A percentile compares a stretch with the other conserved stretches of the same genome.
Conservation (phyloP, 1,140 invertebrate species). For the Stegodyphus mimosarum region DNA sequence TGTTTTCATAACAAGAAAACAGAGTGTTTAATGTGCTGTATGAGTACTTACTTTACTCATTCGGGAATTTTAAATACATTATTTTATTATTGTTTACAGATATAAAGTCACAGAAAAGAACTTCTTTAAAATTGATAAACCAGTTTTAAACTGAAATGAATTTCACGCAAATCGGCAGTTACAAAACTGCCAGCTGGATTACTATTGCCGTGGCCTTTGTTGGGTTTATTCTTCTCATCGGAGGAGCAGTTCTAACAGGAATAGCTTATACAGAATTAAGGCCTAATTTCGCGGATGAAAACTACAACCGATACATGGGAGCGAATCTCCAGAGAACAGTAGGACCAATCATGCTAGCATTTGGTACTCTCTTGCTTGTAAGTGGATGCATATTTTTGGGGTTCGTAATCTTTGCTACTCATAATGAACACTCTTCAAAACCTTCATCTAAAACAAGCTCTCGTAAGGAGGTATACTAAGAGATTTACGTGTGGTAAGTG, state of each 20-base stretch:
- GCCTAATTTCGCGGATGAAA: constrained; percentile 64
- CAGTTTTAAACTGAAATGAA: constrained; percentile 14
- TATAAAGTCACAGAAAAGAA: too few species aligned
- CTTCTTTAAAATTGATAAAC: too few species aligned
- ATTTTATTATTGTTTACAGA: too few species aligned
- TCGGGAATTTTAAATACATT: too few species aligned
- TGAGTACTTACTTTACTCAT: too few species aligned
- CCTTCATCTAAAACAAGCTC: not conserved
- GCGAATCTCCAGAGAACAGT: constrained; percentile 63
- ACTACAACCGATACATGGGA: constrained; percentile 64
- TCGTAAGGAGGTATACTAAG: not conserved
- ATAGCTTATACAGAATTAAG: constrained; percentile 64
- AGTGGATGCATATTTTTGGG: constrained; percentile 60
- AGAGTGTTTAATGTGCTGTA: too few species aligned
- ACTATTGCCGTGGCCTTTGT: constrained; percentile 41
- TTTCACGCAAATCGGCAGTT: constrained; percentile 15
- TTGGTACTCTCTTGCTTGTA: constrained; percentile 56
- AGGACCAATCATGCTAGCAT: constrained; percentile 62
- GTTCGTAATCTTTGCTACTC: constrained; percentile 37
- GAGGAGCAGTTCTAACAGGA: constrained; percentile 63
- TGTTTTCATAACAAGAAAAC: too few species aligned
- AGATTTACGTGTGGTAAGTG: too few species aligned
- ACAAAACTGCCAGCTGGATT: constrained; percentile 31
- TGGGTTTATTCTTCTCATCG: constrained; percentile 61
- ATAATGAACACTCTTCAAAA: constrained; percentile 1